These are phyloP conservation scores for Holotrichia oblita DNA, from an alignment of 1,140 invertebrate genomes.

Conservation along the genomic window DNA sequence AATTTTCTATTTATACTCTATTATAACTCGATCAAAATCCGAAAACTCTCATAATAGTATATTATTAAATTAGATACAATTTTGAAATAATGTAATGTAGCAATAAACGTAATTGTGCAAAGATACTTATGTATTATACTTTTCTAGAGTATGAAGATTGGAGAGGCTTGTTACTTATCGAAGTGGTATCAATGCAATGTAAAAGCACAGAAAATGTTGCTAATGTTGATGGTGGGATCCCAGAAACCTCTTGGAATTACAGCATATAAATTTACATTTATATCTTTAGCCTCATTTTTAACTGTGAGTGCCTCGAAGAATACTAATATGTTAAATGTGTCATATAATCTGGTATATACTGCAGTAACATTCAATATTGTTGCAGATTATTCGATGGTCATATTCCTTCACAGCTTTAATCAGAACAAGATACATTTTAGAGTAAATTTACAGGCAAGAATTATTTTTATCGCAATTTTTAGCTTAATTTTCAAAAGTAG, in stretches of 20 bases:
- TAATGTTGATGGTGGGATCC: slow-evolving; percentile 55
- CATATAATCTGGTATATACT: too few relatives aligned
- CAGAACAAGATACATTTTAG: background rate
- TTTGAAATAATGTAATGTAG: too few relatives aligned
- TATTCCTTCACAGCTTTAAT: slow-evolving; percentile 31
- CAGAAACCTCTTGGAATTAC: slow-evolving; percentile 53
- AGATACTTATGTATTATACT: background rate
- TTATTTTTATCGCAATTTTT: too few relatives aligned
- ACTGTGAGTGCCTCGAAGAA: background rate
- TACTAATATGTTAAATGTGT: too few relatives aligned
- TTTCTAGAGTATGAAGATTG: slow-evolving; percentile 54
- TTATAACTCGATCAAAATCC: too few relatives aligned
- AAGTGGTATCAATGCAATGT: slow-evolving; percentile 55
- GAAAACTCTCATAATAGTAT: too few relatives aligned
- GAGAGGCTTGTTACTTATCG: slow-evolving; percentile 52
- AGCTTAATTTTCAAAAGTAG: too few relatives aligned
- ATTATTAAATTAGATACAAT: too few relatives aligned
- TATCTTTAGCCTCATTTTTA: slow-evolving; percentile 49
- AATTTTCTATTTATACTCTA: too few relatives aligned
- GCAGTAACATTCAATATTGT: background rate
- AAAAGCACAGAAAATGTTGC: slow-evolving; percentile 47
- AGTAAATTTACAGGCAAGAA: background rate
- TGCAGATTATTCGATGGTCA: slow-evolving; percentile 35
- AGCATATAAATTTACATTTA: slow-evolving; percentile 53
- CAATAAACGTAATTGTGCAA: too few relatives aligned